phyloP scores from a whole-genome alignment of 2,888 invertebrate species.

The Nephrotoma guestfalica region DNA sequence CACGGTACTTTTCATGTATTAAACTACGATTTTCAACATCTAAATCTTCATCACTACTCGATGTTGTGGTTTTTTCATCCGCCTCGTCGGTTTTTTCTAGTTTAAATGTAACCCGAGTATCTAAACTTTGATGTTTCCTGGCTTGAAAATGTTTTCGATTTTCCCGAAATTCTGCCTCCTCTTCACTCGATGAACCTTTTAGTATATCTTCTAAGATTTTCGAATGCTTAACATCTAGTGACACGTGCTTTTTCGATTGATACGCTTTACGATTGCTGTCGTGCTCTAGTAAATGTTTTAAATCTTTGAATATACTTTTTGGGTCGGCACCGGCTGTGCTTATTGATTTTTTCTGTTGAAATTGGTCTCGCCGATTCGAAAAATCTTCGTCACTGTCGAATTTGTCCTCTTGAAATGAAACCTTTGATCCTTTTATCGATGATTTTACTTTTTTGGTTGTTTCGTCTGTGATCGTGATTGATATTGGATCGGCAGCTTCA shows the following conservation, averaged over 20 bases:
- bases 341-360: slow-evolving; percentile 31
- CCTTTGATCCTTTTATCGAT: slow-evolving; percentile 30
- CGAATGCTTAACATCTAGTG: slow-evolving; percentile 30
- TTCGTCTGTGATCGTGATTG: slow-evolving; percentile 14
- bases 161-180: slow-evolving; percentile 26
- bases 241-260: slow-evolving; percentile 33
- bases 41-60: slow-evolving; percentile 27
- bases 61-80: slow-evolving; percentile 25
- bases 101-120: slow-evolving; percentile 31
- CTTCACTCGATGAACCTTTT: slow-evolving; percentile 30
- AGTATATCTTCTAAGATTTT: slow-evolving; percentile 29
- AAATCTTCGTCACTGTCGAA: slow-evolving; percentile 31
- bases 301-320: slow-evolving; percentile 32
- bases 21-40: slow-evolving; percentile 29
- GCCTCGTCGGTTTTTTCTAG: slow-evolving; percentile 24
- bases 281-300: slow-evolving; percentile 27
- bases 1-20: slow-evolving; percentile 27
- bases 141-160: slow-evolving; percentile 31
- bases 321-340: slow-evolving; percentile 25
- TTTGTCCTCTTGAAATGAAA: slow-evolving; percentile 24
- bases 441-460: slow-evolving; percentile 19
- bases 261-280: slow-evolving; percentile 29
- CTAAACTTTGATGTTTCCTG: slow-evolving; percentile 32
- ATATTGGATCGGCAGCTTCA: slow-evolving; percentile 6
- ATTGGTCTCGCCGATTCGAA: slow-evolving; percentile 28